These are phyloP conservation scores for Sebastes hubbsi DNA, from an alignment of 2,797 vertebrate genomes.

Conservation along the genomic window DNA sequence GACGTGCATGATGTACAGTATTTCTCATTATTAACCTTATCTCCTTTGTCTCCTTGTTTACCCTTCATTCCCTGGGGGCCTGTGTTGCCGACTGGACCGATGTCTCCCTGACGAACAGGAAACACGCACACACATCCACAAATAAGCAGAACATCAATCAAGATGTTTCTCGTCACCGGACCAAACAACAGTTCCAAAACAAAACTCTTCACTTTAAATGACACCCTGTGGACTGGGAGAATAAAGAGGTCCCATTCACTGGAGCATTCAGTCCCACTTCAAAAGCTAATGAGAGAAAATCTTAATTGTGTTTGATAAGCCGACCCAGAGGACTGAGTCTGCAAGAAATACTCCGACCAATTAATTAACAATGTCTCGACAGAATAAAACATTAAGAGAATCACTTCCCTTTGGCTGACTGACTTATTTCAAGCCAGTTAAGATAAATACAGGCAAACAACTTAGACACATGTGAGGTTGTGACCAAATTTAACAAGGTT, in stretches of 20 bases:
- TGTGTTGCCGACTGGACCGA: constrained; percentile 80
- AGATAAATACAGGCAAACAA: constrained; percentile 19
- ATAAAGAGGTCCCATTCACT: constrained; percentile 41
- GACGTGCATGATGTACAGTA: not conserved
- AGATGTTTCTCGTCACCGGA: not conserved
- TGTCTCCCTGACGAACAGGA: constrained; percentile 83
- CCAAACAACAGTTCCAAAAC: constrained; percentile 11
- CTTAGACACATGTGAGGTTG: not conserved
- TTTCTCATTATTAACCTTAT: constrained; percentile 81
- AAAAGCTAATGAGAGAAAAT: constrained; percentile 62
- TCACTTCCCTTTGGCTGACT: constrained; percentile 33
- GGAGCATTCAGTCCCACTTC: constrained; percentile 42
- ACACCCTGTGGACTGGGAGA: constrained; percentile 47
- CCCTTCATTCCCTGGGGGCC: constrained; percentile 88
- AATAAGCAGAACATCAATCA: constrained; percentile 10
- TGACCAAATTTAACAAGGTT: not conserved
- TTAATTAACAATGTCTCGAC: constrained; percentile 65
- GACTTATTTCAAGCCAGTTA: constrained; percentile 1
- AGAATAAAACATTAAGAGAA: constrained; percentile 51
- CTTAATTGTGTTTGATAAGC: constrained; percentile 65
- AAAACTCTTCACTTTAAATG: constrained; percentile 37
- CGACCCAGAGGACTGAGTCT: constrained; percentile 55
- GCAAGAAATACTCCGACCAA: constrained; percentile 53
- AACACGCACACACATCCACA: not conserved
- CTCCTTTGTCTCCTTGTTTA: constrained; percentile 86